A percentile compares a stretch with the other conserved stretches of the same genome.
These are phyloP conservation scores for Siphamia tubifer DNA, from an alignment of 2,113 vertebrate species.

Conservation along the genomic window DNA sequence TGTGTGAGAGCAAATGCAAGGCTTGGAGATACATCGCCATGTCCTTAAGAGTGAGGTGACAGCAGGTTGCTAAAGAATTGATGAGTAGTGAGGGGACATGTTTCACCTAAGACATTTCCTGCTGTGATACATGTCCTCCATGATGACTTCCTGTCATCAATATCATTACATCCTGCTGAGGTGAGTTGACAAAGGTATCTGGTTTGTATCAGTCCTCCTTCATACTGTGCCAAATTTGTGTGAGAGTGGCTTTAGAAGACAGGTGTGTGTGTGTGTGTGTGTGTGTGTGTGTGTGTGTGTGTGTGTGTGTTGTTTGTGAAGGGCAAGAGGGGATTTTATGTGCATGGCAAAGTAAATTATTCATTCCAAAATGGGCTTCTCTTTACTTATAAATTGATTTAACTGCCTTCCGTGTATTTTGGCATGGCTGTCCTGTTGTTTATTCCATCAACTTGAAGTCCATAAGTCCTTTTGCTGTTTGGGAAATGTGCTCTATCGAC, in stretches of 20 bases:
- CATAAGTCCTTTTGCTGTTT: slow-evolving; percentile 7
- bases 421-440: slow-evolving; percentile 12
- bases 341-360: slow-evolving; percentile 45
- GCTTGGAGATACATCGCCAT: slow-evolving; percentile 23
- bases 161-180: slow-evolving; percentile 74
- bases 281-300: slow-evolving; percentile 1
- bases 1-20: neutral
- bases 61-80: slow-evolving; percentile 76
- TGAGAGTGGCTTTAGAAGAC: slow-evolving; percentile 4
- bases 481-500: neutral
- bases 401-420: slow-evolving; percentile 23
- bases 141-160: slow-evolving; percentile 79
- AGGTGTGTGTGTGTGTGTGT: neutral
- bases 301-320: slow-evolving; percentile 25
- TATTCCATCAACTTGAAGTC: neutral
- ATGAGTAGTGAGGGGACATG: slow-evolving; percentile 72
- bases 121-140: slow-evolving; percentile 70
- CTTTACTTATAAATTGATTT: slow-evolving; percentile 22
- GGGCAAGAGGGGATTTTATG: slow-evolving; percentile 34
- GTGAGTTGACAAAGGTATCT: slow-evolving; percentile 60
- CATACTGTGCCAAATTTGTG: slow-evolving; percentile 16
- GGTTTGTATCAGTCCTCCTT: slow-evolving; percentile 22
- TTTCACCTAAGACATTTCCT: slow-evolving; percentile 70
- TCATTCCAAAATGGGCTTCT: slow-evolving; percentile 35
- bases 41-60: slow-evolving; percentile 52